A percentile compares a stretch with the other conserved stretches of the same genome.
Conservation (phyloP, 2,113 vertebrate species). For the Coturnix japonica region DNA sequence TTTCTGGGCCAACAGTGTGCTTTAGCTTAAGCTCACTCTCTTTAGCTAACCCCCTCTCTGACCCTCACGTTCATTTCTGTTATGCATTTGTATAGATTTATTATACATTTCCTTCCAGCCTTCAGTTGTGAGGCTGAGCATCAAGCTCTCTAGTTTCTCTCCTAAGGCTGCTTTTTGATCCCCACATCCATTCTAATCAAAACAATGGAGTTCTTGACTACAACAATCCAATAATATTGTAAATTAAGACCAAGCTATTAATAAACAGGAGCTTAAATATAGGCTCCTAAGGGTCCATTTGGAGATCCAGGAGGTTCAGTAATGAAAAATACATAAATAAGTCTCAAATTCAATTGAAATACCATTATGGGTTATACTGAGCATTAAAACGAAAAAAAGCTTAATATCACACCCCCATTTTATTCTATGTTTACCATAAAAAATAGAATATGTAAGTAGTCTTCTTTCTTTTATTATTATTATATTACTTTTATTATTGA, state of each 20-base stretch:
- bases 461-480: neutral
- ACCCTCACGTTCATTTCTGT: neutral
- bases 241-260: constrained; percentile 24
- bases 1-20: neutral
- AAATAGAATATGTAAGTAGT: neutral
- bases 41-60: neutral
- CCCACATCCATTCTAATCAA: neutral
- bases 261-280: neutral
- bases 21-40: neutral
- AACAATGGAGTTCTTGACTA: neutral
- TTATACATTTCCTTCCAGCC: neutral
- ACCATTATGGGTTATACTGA: neutral
- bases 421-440: neutral
- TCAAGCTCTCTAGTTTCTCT: neutral
- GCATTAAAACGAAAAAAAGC: neutral
- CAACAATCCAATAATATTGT: neutral
- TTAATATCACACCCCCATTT: neutral
- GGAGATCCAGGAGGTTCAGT: neutral
- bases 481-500: neutral
- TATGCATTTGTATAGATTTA: neutral
- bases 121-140: neutral
- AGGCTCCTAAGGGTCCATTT: neutral
- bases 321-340: neutral
- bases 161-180: constrained; percentile 11
- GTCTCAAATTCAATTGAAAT: neutral